A percentile compares a stretch with the other conserved stretches of the same genome.
Conservation (phyloP, 2,888 invertebrate genomes). For the Calephelis perditalis region DNA sequence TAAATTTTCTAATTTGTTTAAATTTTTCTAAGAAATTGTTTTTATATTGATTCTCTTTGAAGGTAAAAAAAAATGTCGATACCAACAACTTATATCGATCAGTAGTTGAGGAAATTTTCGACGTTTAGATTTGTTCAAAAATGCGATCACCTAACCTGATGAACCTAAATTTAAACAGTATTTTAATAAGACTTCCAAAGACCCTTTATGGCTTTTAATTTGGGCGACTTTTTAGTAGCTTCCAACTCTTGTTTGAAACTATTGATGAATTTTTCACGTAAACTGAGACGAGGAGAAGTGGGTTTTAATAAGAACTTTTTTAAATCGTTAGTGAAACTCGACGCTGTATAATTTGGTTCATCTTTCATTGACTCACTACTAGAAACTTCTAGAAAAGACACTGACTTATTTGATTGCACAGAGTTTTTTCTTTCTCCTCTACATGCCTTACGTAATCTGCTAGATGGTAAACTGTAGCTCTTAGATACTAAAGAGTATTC, state of each 20-base stretch:
- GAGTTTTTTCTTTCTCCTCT: constrained; percentile 58
- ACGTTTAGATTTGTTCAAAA: too few relatives aligned
- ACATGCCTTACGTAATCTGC: constrained; percentile 39
- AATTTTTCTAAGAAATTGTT: too few relatives aligned
- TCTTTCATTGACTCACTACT: constrained; percentile 59
- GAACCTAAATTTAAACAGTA: neutral
- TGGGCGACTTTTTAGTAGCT: constrained; percentile 65
- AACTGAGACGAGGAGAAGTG: constrained; percentile 59
- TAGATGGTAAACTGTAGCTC: constrained; percentile 52
- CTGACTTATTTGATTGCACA: constrained; percentile 69
- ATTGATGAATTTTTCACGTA: constrained; percentile 67
- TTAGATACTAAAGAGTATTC: constrained; percentile 60
- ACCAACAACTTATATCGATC: too few relatives aligned
- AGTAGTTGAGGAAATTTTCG: too few relatives aligned
- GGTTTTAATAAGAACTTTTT: constrained; percentile 69
- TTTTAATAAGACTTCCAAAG: constrained; percentile 71
- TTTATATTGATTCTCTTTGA: too few relatives aligned
- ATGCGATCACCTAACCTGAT: too few relatives aligned
- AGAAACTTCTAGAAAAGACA: constrained; percentile 63
- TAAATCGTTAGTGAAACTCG: constrained; percentile 71
- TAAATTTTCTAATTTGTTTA: too few relatives aligned
- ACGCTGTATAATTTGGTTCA: constrained; percentile 71
- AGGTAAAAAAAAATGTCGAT: too few relatives aligned
- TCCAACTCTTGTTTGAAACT: constrained; percentile 71
- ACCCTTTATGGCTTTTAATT: constrained; percentile 69